Conservation (phyloP, 2,888 invertebrate species). For the Eupithecia dodoneata region DNA sequence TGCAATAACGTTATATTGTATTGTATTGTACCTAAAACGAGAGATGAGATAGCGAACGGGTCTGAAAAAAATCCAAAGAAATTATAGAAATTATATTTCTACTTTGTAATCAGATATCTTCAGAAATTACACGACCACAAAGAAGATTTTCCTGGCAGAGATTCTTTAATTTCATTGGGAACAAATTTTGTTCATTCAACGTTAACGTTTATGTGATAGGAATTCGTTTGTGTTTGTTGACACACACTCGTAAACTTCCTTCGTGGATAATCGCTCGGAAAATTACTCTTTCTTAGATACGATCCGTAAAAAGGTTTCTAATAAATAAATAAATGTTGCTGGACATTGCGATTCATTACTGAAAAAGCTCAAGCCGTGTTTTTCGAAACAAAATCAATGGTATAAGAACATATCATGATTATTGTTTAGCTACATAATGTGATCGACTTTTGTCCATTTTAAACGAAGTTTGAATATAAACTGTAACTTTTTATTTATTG, state of each 20-base stretch:
- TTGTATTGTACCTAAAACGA: background rate
- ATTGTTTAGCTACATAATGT: background rate
- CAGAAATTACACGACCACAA: constrained; percentile 12
- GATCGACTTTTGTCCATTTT: background rate
- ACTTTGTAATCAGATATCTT: constrained; percentile 26
- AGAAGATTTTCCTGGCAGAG: constrained; percentile 1
- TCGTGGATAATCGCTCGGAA: background rate
- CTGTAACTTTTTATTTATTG: no score
- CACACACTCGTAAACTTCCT: background rate
- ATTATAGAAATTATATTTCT: constrained; percentile 26
- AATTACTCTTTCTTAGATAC: background rate
- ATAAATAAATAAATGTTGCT: no score
- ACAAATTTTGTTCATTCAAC: background rate
- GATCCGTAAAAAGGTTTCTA: background rate
- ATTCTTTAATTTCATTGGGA: background rate
- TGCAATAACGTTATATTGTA: no score
- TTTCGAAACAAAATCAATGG: background rate
- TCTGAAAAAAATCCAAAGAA: constrained; percentile 8
- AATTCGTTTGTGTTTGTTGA: background rate
- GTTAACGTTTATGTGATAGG: background rate
- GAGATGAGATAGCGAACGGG: background rate
- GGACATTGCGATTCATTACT: background rate
- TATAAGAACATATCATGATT: background rate
- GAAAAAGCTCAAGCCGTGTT: background rate
- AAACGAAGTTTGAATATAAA: background rate